Conservation (phyloP, 2,888 invertebrate species). For the Meiosimyza decipiens region DNA sequence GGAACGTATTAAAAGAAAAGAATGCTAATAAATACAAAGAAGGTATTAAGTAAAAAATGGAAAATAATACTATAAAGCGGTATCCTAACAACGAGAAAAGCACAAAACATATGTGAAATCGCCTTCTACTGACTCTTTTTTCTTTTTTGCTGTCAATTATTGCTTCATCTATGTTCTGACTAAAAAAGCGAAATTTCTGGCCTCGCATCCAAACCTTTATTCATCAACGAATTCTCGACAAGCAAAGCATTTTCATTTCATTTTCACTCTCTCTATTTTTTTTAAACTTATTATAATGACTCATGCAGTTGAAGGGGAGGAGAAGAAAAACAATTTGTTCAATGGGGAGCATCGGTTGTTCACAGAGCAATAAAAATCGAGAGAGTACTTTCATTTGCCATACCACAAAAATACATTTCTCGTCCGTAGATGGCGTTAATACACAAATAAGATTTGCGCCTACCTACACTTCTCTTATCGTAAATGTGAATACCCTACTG, state of each 20-base stretch:
- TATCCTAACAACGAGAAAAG: too few relatives aligned
- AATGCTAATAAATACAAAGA: too few relatives aligned
- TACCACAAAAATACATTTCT: slow-evolving; percentile 7
- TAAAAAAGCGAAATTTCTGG: slow-evolving; percentile 26
- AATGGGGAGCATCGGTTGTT: background rate
- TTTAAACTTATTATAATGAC: background rate
- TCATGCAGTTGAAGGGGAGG: background rate
- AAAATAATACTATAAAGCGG: too few relatives aligned
- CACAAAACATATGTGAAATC: too few relatives aligned
- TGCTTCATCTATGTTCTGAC: too few relatives aligned
- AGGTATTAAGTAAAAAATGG: too few relatives aligned
- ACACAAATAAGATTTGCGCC: background rate
- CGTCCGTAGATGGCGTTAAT: background rate
- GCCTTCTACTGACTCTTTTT: too few relatives aligned
- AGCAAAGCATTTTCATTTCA: slow-evolving; percentile 4
- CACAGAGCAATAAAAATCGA: background rate
- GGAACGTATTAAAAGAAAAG: too few relatives aligned
- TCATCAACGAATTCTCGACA: background rate
- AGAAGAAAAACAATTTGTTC: background rate
- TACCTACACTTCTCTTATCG: background rate
- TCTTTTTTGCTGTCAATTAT: too few relatives aligned
- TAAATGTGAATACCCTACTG: background rate
- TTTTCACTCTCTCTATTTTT: background rate
- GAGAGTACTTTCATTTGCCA: background rate
- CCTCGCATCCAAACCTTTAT: background rate